Conservation (phyloP, 92 coral and sea anemone species). For the Micromussa lordhowensis region DNA sequence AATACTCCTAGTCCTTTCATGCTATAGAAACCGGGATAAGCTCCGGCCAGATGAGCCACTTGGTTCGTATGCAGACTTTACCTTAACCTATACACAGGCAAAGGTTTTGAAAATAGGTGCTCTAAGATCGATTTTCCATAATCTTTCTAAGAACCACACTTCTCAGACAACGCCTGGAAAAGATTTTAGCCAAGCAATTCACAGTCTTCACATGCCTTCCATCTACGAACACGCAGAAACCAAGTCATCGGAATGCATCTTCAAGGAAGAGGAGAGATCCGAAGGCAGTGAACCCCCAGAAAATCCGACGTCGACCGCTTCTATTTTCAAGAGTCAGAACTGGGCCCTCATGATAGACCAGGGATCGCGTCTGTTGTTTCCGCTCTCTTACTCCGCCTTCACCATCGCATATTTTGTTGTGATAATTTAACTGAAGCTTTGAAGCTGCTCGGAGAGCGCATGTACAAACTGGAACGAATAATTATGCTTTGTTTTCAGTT, state of each 20-base stretch:
- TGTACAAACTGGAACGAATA: too few species aligned
- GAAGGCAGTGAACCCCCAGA: background rate
- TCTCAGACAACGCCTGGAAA: background rate
- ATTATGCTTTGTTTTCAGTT: too few species aligned
- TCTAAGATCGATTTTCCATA: background rate
- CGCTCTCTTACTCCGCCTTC: constrained; percentile 8
- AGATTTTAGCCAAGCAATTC: background rate
- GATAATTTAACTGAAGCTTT: background rate
- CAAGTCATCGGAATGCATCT: background rate
- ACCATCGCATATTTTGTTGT: background rate
- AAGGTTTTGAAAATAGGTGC: too few species aligned
- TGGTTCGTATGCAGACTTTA: too few species aligned
- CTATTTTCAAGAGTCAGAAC: background rate
- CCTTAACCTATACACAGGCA: too few species aligned
- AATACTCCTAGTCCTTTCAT: too few species aligned
- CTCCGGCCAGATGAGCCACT: too few species aligned
- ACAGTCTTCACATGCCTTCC: background rate
- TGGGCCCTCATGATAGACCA: constrained; percentile 14
- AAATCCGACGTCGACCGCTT: background rate
- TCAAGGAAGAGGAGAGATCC: background rate
- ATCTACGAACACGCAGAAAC: background rate
- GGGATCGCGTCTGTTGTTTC: constrained; percentile 13
- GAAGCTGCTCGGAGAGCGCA: too few species aligned
- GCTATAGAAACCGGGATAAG: too few species aligned
- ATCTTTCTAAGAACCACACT: background rate